These are phyloP conservation scores for Prunella fulvescens DNA, from an alignment of 2,113 vertebrate genomes.

Conservation along the genomic window DNA sequence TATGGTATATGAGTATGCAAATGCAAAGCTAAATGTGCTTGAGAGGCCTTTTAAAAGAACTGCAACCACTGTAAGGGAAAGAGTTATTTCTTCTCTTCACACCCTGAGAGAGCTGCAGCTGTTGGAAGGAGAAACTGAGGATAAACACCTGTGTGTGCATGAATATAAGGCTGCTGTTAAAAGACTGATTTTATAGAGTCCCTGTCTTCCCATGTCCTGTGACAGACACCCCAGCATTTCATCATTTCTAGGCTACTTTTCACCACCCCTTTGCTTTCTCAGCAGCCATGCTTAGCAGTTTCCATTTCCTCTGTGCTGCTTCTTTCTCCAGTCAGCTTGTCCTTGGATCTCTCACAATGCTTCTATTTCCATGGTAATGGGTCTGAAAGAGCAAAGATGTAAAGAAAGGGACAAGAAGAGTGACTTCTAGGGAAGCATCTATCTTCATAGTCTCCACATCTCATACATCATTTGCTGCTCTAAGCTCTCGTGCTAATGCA, in stretches of 20 bases:
- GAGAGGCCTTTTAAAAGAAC: background rate
- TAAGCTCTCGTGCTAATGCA: background rate
- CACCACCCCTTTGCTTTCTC: background rate
- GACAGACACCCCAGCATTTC: background rate
- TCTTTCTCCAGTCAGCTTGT: background rate
- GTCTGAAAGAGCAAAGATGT: background rate
- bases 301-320: background rate
- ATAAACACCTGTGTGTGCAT: background rate
- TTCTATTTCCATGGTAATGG: background rate
- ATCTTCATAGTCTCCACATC: background rate
- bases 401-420: background rate
- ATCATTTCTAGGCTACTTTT: background rate
- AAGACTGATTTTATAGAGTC: background rate
- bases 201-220: background rate
- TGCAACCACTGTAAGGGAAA: background rate
- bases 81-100: background rate
- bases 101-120: background rate
- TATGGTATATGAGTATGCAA: background rate
- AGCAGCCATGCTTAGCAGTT: background rate
- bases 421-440: background rate
- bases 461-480: background rate
- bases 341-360: background rate
- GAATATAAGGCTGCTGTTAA: background rate
- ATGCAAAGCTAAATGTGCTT: background rate
- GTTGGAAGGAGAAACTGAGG: background rate